phyloP scores from a whole-genome alignment of 2,113 vertebrate genomes.

The Haplochromis burtoni region DNA sequence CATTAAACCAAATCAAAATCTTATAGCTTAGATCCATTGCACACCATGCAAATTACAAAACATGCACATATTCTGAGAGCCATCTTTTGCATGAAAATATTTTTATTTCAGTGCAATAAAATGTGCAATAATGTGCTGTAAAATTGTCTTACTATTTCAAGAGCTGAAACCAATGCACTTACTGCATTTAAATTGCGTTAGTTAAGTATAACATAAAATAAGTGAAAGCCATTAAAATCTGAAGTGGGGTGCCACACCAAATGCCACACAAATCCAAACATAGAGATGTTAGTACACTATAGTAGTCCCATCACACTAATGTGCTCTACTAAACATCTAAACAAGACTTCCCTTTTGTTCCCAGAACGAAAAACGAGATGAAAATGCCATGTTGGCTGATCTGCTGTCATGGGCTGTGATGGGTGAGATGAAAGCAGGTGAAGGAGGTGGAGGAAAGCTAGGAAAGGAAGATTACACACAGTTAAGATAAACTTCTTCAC shows the following conservation, averaged over 20 bases:
- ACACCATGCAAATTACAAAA: conserved; percentile 22
- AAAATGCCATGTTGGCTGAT: conserved; percentile 86
- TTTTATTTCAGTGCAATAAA: background rate
- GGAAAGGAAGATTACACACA: conserved; percentile 15
- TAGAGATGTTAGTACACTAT: background rate
- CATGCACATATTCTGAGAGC: conserved; percentile 3
- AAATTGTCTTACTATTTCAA: background rate
- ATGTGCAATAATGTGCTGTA: background rate
- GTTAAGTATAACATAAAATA: background rate
- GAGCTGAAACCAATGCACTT: background rate
- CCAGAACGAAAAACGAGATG: conserved; percentile 97
- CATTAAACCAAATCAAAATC: conserved; percentile 41
- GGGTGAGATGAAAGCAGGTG: conserved; percentile 30
- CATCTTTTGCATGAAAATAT: background rate
- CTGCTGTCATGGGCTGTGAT: conserved; percentile 70
- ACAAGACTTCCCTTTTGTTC: conserved; percentile 95
- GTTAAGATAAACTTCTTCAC: conserved; percentile 2
- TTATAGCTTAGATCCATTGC: background rate
- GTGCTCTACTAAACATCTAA: conserved; percentile 30
- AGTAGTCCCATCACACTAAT: background rate
- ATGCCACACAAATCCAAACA: background rate
- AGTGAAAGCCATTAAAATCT: background rate
- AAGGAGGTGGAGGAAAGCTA: conserved; percentile 14
- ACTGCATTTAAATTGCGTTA: background rate
- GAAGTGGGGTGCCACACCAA: background rate